Conservation (phyloP, 1,140 invertebrate species). For the Phymorhynchus buccinoides region DNA sequence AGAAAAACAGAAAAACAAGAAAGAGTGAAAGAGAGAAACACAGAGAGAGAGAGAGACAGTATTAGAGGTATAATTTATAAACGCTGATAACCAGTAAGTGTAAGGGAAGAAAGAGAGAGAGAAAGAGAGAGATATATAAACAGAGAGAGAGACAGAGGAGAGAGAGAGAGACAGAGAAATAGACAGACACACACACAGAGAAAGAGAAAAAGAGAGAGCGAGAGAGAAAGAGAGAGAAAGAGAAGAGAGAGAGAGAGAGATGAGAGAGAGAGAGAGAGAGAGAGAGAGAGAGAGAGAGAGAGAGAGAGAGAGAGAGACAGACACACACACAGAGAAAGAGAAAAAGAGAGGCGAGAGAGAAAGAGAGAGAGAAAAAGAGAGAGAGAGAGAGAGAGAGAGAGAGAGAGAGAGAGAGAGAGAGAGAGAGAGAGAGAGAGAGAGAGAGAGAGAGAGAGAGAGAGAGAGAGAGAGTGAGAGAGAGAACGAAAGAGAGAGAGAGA, state of each 20-base stretch:
- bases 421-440: not conserved
- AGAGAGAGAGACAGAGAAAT: not conserved
- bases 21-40: no score
- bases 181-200: not conserved
- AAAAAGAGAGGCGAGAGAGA: not conserved
- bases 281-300: no score
- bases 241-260: no score
- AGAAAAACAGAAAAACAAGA: no score
- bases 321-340: not conserved
- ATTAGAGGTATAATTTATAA: no score
- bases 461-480: slow-evolving; percentile 13
- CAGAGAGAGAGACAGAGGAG: not conserved
- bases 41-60: no score
- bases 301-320: no score
- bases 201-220: not conserved
- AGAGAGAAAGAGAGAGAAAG: not conserved
- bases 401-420: not conserved
- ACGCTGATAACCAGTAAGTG: no score
- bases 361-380: not conserved
- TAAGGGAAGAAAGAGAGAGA: no score
- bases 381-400: not conserved
- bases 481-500: not conserved
- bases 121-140: not conserved
- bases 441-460: slow-evolving; percentile 11
- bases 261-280: no score